Evolutionary conservation across 2,888 invertebrate species (phyloP).

Genomic region (Bimastos eiseni): DNA sequence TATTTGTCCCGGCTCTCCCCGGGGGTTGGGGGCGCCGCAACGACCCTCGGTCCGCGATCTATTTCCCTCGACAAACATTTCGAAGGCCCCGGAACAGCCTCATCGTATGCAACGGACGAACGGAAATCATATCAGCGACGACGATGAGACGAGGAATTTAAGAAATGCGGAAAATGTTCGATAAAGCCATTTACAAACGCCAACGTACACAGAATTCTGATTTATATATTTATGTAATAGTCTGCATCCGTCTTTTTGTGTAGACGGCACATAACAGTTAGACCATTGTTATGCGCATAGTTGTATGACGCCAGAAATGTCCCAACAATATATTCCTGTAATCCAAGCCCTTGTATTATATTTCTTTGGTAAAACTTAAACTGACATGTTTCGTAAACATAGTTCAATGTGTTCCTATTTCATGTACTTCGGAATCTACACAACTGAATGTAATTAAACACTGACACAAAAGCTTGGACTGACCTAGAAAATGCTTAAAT

Average conservation of each 20-base stretch:
- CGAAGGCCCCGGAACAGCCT: conserved; percentile 3
- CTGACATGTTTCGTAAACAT: background rate
- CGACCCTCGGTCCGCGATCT: background rate
- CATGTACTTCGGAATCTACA: background rate
- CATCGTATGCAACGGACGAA: background rate
- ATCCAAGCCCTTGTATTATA: background rate
- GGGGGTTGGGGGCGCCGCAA: background rate
- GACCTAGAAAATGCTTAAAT: too few relatives aligned
- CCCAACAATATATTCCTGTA: background rate
- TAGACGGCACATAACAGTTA: background rate
- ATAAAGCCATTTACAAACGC: background rate
- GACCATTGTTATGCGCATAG: background rate
- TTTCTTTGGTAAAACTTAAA: background rate
- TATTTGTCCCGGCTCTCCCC: background rate
- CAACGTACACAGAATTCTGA: background rate
- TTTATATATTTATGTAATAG: background rate
- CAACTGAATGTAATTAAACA: background rate
- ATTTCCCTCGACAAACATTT: conserved; percentile 24
- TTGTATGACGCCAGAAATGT: background rate
- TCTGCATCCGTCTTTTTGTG: background rate
- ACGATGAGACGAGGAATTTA: background rate
- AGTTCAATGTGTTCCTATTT: background rate
- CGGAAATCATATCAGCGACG: background rate
- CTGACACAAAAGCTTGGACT: too few relatives aligned
- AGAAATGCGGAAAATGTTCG: background rate